Evolutionary conservation across 2,113 vertebrate genomes (phyloP), one percentile per base, ranked within the genome.

Genomic region (Hippocampus barbouri): DNA sequence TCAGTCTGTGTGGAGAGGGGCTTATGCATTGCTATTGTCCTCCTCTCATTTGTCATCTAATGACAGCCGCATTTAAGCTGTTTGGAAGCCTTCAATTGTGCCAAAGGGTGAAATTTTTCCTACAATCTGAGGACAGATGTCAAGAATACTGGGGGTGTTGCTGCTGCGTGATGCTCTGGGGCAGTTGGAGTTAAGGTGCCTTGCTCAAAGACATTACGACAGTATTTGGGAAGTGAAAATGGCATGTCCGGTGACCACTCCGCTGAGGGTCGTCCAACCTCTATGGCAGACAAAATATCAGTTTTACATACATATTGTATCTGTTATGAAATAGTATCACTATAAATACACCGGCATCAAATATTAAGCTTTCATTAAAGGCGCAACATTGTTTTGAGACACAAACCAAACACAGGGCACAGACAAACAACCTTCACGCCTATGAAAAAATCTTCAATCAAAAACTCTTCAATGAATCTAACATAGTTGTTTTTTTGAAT

Each of bases 1-100:
- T 65, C 20, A 51, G 57, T 76, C 71, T 77, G 60, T 41, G 53
- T 70, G 59, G 45, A 63, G 63, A 41, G 56, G 53, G 38, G 34
- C 47, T 69, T 71, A 62, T 77, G 62, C 73, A 70, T 66, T 20
- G 27, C 51, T 62, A 10, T 71, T 75, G 73, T 70, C 45, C 59
- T 71, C 47, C 18, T 68, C 68, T 69, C 63, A 57, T 75, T 71
- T 70, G 64, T 64, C 40, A 71, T 79, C 18, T 53, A 47, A 66
- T 27, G 64, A 25, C 43, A 18, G 64, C 43, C 8, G 3, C 41
- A 66, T 27, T 43, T 65, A 65, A 65, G 40, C 40, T 65, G 16
- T 45, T 66, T 45, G 47, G 8, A 66, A 66, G 43, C 7, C 64
- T 66, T 66, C 16, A 47, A 25, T 27, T 47, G 64, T 15, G 21